Percentiles rank a stretch among this genome's conserved stretches.
phyloP scores from a whole-genome alignment of 2,888 invertebrate species.

The Rhodophaea formosa region DNA sequence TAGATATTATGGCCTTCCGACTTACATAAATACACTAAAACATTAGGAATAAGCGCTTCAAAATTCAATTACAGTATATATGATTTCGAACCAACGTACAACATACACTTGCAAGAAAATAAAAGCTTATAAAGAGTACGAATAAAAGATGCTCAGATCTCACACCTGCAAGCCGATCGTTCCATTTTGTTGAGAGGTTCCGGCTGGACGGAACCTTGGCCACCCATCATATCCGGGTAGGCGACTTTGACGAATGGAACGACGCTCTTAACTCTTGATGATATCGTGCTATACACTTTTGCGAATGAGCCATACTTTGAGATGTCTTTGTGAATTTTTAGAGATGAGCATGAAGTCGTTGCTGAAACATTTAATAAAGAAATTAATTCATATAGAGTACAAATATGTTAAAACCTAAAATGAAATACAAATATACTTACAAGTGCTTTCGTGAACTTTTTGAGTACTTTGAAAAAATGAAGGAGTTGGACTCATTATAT shows the following conservation, averaged over 20 bases:
- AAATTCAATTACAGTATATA: too few relatives aligned
- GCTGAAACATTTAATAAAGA: conserved; percentile 44
- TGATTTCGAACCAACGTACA: too few relatives aligned
- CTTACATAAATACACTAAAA: too few relatives aligned
- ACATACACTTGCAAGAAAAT: too few relatives aligned
- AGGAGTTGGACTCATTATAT: conserved; percentile 40
- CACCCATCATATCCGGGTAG: conserved; percentile 87
- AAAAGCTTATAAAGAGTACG: too few relatives aligned
- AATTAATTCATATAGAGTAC: neutral
- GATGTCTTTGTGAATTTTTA: conserved; percentile 74
- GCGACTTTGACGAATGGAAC: conserved; percentile 87
- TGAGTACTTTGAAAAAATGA: conserved; percentile 49
- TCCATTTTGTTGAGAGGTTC: conserved; percentile 83
- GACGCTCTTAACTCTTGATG: conserved; percentile 82
- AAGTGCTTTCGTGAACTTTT: conserved; percentile 63
- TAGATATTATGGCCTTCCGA: too few relatives aligned
- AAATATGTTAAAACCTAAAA: too few relatives aligned
- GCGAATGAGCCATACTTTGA: conserved; percentile 58
- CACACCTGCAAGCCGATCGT: conserved; percentile 69
- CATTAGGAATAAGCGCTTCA: too few relatives aligned
- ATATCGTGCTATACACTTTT: conserved; percentile 76
- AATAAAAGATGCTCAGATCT: neutral
- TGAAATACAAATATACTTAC: too few relatives aligned
- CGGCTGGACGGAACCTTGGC: conserved; percentile 72
- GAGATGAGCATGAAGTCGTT: conserved; percentile 61